A percentile compares a stretch with the other conserved stretches of the same genome.
Conservation (phyloP, 2,888 invertebrate species). For the Fragum sueziense region DNA sequence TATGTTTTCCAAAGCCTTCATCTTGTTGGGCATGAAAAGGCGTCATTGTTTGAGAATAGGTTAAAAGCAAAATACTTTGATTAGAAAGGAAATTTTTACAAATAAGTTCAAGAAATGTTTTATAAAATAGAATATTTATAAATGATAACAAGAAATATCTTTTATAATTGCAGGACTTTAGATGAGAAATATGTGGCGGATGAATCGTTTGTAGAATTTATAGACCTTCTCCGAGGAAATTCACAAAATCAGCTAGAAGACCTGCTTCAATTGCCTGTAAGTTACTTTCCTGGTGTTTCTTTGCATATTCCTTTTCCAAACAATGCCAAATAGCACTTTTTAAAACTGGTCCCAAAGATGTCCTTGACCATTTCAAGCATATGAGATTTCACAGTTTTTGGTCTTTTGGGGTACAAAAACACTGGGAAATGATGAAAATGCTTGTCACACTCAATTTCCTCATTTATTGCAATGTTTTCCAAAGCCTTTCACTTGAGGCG, state of each 20-base stretch:
- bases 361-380: not conserved
- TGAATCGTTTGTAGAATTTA: slow-evolving; percentile 87
- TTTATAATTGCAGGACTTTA: slow-evolving; percentile 84
- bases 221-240: slow-evolving; percentile 87
- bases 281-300: slow-evolving; percentile 76
- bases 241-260: slow-evolving; percentile 87
- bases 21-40: no score
- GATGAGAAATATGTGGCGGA: slow-evolving; percentile 86
- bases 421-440: no score
- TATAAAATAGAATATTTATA: no score
- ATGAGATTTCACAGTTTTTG: no score
- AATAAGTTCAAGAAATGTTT: no score
- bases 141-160: no score
- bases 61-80: no score
- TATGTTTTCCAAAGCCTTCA: no score
- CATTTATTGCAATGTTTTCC: not conserved
- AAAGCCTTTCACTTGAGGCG: not conserved
- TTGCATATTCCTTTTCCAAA: not conserved
- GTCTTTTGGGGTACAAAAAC: no score
- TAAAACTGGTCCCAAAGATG: not conserved
- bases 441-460: not conserved
- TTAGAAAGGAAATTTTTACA: no score
- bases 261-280: slow-evolving; percentile 88
- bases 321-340: not conserved
- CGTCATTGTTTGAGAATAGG: no score